Conservation (phyloP, 2,888 invertebrate species). For the Platycheirus rosarum region DNA sequence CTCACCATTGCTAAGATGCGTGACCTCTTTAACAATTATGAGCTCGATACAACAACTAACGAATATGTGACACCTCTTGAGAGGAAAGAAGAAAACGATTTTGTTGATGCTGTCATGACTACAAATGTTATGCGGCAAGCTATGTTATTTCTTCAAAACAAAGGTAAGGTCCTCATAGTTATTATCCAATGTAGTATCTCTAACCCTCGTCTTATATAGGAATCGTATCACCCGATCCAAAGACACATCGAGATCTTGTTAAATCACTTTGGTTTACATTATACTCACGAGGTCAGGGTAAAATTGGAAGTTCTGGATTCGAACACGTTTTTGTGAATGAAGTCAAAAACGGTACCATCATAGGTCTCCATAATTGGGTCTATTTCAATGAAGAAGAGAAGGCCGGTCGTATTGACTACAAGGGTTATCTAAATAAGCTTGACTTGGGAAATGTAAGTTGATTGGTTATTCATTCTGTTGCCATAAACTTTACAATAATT, state of each 20-base stretch:
- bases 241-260: constrained; percentile 88
- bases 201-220: constrained; percentile 80
- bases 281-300: constrained; percentile 91
- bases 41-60: constrained; percentile 87
- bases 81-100: constrained; percentile 89
- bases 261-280: constrained; percentile 91
- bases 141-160: constrained; percentile 84
- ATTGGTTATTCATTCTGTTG: not conserved
- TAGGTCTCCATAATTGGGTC: constrained; percentile 96
- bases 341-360: constrained; percentile 89
- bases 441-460: constrained; percentile 88
- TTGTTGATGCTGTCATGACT: constrained; percentile 90
- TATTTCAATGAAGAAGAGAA: constrained; percentile 91
- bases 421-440: constrained; percentile 89
- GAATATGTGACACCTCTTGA: constrained; percentile 91
- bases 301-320: constrained; percentile 94
- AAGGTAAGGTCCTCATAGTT: constrained; percentile 83
- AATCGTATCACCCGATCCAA: constrained; percentile 86
- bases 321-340: constrained; percentile 97
- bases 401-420: constrained; percentile 88
- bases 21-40: constrained; percentile 92
- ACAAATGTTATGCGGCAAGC: constrained; percentile 90
- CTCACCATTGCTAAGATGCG: constrained; percentile 89
- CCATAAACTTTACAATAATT: not conserved
- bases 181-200: too few species aligned